Evolutionary conservation across 1,140 invertebrate species (phyloP), one percentile per base, ranked within the genome.

Genomic region (Philopotamus ludificatus): DNA sequence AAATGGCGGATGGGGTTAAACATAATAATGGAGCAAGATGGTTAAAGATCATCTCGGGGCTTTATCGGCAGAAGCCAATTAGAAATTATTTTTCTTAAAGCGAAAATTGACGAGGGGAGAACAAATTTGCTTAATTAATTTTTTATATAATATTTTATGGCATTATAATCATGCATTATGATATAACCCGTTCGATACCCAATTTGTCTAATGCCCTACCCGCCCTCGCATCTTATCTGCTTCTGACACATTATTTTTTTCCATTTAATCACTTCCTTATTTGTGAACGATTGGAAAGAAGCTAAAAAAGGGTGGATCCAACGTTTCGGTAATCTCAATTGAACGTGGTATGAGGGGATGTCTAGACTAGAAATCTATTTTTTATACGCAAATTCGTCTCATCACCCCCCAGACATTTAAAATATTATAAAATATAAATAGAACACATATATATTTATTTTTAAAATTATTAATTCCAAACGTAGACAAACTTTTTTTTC

Each of bases 201-300:
- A 47, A 60, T 60, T 42, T 60, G 57, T 23, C 26, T 45, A 28
- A 60, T 15, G 41, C 26, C 21, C 57, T 47, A 47, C 26, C 57
- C 28, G 16, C 18, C 23, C 55, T 47, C 44, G 23, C 18, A 23
- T 26, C 57, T 60, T 60, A 60, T 60, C 57, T 60, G 57, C 57
- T 60, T 47, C 57, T 60, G 57, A 60, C 57, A 60, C 47, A 60
- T 60, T 60, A 23, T 60, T 60, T 57, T 60, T 60, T 60, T n/a
- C n/a, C n/a, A n/a, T n/a, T 42, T 60, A 60, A 60, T 60, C 57
- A 47, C 57, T 60, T 60, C 57, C 57, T 60, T 60, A 34, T 60
- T 60, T 20, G n/a, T n/a, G 21, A 39, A n/a, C 20, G 25, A 60
- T 60, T 60, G 57, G 39, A 60, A 60, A 57, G 57, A 34, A 39